phyloP scores from a whole-genome alignment of 2,113 vertebrate genomes.

The Amphiprion percula region DNA sequence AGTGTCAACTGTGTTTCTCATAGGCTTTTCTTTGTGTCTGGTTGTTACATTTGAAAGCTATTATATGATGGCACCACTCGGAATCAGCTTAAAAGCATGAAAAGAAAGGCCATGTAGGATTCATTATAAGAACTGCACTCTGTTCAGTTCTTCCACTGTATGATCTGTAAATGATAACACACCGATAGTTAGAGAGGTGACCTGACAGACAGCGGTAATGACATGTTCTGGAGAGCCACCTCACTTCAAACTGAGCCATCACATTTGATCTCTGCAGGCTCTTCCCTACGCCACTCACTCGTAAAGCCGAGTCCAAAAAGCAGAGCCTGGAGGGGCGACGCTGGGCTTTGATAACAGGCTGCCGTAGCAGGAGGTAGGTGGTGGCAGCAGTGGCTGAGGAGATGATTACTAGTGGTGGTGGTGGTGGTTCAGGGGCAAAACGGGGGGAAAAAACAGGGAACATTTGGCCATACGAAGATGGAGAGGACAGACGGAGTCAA shows the following conservation, averaged over 20 bases:
- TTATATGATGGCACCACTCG: no score
- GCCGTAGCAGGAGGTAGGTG: slow-evolving; percentile 17
- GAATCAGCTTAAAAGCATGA: no score
- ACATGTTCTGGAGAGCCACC: background rate
- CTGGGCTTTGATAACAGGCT: slow-evolving; percentile 62
- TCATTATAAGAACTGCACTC: background rate
- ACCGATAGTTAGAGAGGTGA: background rate
- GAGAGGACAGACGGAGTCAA: background rate
- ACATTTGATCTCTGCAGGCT: slow-evolving; percentile 62
- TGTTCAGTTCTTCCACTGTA: background rate
- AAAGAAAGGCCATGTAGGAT: no score
- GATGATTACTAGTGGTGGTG: slow-evolving; percentile 32
- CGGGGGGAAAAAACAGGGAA: background rate
- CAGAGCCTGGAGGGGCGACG: slow-evolving; percentile 46
- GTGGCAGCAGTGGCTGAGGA: slow-evolving; percentile 3
- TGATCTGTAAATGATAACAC: background rate
- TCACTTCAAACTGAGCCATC: slow-evolving; percentile 33
- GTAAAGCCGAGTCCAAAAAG: slow-evolving; percentile 53
- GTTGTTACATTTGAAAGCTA: no score
- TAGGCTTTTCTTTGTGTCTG: background rate
- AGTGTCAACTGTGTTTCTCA: background rate
- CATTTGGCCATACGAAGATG: background rate
- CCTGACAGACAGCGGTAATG: slow-evolving; percentile 14
- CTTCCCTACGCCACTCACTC: slow-evolving; percentile 26
- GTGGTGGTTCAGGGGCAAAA: background rate